These are phyloP conservation scores for Hypena proboscidalis DNA, from an alignment of 2,888 invertebrate genomes.

Conservation along the genomic window DNA sequence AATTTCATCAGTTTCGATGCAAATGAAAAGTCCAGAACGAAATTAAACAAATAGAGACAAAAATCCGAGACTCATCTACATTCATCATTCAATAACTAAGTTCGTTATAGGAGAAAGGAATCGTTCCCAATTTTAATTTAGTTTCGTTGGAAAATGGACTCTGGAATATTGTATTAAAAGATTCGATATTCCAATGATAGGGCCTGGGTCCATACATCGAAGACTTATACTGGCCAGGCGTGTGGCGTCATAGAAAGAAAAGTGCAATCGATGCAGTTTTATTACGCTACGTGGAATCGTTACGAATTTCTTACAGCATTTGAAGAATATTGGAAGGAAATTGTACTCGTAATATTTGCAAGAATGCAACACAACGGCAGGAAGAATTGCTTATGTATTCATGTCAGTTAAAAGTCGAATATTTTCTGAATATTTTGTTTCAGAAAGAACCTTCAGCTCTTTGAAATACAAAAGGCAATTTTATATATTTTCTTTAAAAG, in stretches of 20 bases:
- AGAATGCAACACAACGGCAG: slow-evolving; percentile 40
- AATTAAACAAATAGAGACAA: background rate
- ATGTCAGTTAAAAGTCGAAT: slow-evolving; percentile 50
- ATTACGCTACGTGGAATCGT: slow-evolving; percentile 56
- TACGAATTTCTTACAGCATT: slow-evolving; percentile 60
- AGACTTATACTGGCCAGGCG: slow-evolving; percentile 45
- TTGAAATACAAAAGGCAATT: slow-evolving; percentile 19
- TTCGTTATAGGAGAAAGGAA: slow-evolving; percentile 9
- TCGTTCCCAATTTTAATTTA: slow-evolving; percentile 10
- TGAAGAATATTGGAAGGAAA: slow-evolving; percentile 62
- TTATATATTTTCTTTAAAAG: slow-evolving; percentile 2
- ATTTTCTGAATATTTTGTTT: slow-evolving; percentile 37
- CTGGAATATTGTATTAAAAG: background rate
- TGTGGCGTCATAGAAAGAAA: slow-evolving; percentile 54
- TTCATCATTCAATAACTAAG: slow-evolving; percentile 2
- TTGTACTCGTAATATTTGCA: slow-evolving; percentile 50
- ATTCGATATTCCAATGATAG: slow-evolving; percentile 47
- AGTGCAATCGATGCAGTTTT: slow-evolving; percentile 66
- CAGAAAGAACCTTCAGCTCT: slow-evolving; percentile 14
- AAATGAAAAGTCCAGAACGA: too few relatives aligned
- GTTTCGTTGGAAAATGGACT: slow-evolving; percentile 1
- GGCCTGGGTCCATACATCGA: slow-evolving; percentile 51
- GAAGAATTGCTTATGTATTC: slow-evolving; percentile 49
- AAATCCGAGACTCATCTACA: slow-evolving; percentile 12
- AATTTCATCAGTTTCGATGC: too few relatives aligned